Evolutionary conservation across 2,113 vertebrate species (phyloP).

Genomic region (Bostrychus sinensis): DNA sequence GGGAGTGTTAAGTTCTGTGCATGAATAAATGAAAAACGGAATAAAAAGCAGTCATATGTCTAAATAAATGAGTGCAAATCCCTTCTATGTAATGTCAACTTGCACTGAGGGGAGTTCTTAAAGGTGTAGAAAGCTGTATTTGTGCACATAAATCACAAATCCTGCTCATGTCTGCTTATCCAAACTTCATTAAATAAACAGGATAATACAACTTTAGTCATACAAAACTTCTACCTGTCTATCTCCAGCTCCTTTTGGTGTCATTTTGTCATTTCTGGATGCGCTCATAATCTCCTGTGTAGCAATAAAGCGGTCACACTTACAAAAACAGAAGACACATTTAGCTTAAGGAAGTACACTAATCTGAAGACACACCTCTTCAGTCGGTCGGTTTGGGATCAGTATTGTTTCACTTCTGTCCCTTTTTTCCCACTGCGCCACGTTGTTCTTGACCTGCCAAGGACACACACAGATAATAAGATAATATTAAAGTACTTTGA

Average conservation of each 20-base stretch:
- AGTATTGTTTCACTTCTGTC: conserved; percentile 37
- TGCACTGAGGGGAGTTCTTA: too few relatives aligned
- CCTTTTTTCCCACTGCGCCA: conserved; percentile 42
- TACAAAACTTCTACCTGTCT: conserved; percentile 35
- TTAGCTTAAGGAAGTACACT: not conserved
- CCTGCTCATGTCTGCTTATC: too few relatives aligned
- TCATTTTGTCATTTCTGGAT: conserved; percentile 11
- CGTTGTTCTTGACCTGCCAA: conserved; percentile 54
- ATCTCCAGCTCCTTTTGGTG: conserved; percentile 21
- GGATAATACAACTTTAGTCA: not conserved
- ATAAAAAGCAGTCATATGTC: too few relatives aligned
- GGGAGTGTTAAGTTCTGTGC: too few relatives aligned
- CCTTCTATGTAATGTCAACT: too few relatives aligned
- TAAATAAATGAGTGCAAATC: too few relatives aligned
- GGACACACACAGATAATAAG: conserved; percentile 25
- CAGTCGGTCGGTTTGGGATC: conserved; percentile 42
- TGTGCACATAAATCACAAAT: too few relatives aligned
- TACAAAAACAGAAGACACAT: not conserved
- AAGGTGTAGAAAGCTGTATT: too few relatives aligned
- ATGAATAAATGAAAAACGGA: too few relatives aligned
- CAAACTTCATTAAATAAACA: too few relatives aligned
- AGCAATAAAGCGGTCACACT: not conserved
- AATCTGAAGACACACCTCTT: conserved; percentile 49
- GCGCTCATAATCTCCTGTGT: conserved; percentile 59
- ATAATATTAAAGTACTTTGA: not conserved